Conservation (phyloP, 1,140 invertebrate species). For the Drosophila kurseongensis region DNA sequence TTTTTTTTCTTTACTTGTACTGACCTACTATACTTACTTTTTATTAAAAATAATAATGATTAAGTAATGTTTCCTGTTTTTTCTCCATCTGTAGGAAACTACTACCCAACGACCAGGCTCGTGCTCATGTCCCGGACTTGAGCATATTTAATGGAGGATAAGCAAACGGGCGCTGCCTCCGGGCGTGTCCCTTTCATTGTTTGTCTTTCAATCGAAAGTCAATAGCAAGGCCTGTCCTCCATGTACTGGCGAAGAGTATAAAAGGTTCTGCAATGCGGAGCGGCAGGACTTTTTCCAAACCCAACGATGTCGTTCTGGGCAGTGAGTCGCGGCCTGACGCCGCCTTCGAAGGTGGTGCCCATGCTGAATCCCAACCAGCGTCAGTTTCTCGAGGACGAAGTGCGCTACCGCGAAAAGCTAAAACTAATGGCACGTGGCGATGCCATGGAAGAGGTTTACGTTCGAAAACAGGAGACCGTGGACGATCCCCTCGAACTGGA, state of each 20-base stretch:
- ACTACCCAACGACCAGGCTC: conserved; percentile 9
- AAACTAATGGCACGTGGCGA: conserved; percentile 65
- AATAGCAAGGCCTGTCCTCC: conserved; percentile 60
- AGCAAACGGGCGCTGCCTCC: conserved; percentile 56
- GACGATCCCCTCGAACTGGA: conserved; percentile 85
- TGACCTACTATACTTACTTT: too few relatives aligned
- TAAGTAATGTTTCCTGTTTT: neutral
- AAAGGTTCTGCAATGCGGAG: conserved; percentile 5
- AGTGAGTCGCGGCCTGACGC: conserved; percentile 66
- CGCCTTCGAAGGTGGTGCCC: conserved; percentile 72
- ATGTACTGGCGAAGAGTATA: conserved; percentile 11
- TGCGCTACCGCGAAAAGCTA: conserved; percentile 76
- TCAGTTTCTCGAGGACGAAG: conserved; percentile 80
- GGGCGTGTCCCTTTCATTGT: conserved; percentile 65
- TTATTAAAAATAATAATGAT: too few relatives aligned
- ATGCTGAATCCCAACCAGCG: conserved; percentile 83
- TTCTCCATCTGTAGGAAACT: conserved; percentile 4
- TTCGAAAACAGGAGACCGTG: conserved; percentile 71
- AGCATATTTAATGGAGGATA: conserved; percentile 70
- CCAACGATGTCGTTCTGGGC: conserved; percentile 78
- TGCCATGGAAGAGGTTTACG: conserved; percentile 65
- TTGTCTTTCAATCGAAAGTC: conserved; percentile 81
- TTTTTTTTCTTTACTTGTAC: too few relatives aligned
- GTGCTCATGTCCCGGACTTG: conserved; percentile 26
- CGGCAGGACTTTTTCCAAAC: conserved; percentile 9